Conservation (phyloP, 2,888 invertebrate genomes). For the Lasioglossum zephyrum region DNA sequence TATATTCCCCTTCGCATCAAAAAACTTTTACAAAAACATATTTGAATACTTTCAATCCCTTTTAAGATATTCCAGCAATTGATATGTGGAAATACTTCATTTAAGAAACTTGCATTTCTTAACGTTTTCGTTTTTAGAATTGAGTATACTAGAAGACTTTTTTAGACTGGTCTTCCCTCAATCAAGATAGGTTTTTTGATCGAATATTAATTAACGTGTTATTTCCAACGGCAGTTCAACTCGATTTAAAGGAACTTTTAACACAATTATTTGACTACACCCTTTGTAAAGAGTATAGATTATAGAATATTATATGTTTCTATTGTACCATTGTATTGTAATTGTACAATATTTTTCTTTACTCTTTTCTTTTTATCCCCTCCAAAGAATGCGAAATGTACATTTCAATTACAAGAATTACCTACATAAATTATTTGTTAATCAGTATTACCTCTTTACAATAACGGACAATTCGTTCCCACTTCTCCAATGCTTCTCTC, state of each 20-base stretch:
- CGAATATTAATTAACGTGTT: background rate
- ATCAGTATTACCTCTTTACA: constrained; percentile 90
- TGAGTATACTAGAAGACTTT: background rate
- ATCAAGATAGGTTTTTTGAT: background rate
- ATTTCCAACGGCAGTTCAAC: background rate
- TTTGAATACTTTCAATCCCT: background rate
- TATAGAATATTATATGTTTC: background rate
- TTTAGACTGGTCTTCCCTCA: background rate
- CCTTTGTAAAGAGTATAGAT: background rate
- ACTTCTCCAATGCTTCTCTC: constrained; percentile 94
- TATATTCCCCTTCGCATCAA: background rate
- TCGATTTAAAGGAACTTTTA: background rate
- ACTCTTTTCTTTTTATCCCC: background rate
- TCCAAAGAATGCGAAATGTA: background rate
- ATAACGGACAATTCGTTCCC: constrained; percentile 95
- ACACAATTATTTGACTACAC: background rate
- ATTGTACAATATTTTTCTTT: background rate
- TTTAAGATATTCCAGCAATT: background rate
- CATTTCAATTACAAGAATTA: background rate
- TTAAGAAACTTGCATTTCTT: background rate
- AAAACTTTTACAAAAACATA: background rate
- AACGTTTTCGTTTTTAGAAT: background rate
- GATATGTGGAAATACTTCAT: background rate
- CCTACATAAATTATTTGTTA: constrained; percentile 41
- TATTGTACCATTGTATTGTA: background rate